Evolutionary conservation across 2,888 invertebrate genomes (phyloP).

Genomic region (Perizoma flavofasciatum): DNA sequence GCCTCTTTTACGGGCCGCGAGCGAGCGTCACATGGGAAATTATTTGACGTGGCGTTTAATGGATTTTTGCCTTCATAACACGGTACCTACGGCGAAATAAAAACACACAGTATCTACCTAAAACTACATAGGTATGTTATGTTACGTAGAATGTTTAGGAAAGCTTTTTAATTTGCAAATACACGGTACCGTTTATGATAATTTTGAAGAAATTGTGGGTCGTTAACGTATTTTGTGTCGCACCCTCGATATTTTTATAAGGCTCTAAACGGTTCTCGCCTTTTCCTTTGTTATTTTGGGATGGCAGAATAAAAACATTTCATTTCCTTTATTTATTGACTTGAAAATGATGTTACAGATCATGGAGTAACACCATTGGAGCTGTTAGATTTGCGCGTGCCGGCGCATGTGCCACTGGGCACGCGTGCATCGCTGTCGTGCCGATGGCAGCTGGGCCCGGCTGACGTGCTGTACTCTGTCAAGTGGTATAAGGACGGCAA

Average conservation of each 20-base stretch:
- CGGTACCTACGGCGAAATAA: conserved; percentile 78
- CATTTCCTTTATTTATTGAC: conserved; percentile 18
- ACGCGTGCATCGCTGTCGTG: conserved; percentile 91
- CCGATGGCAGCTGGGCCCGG: conserved; percentile 90
- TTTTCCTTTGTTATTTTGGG: conserved; percentile 36
- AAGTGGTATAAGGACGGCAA: conserved; percentile 97
- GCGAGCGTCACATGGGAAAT: conserved; percentile 83
- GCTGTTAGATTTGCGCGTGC: conserved; percentile 91
- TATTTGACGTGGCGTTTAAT: conserved; percentile 84
- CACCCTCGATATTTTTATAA: conserved; percentile 37
- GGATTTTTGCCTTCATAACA: conserved; percentile 84
- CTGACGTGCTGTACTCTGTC: conserved; percentile 92
- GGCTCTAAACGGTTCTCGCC: conserved; percentile 34
- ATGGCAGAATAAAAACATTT: conserved; percentile 26
- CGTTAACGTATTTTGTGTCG: conserved; percentile 34
- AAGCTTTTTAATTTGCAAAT: conserved; percentile 34
- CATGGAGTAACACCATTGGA: conserved; percentile 80
- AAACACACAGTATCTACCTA: conserved; percentile 61
- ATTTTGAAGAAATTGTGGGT: conserved; percentile 32
- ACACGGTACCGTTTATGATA: conserved; percentile 30
- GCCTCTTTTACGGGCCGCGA: conserved; percentile 83
- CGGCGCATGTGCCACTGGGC: conserved; percentile 91
- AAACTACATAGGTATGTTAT: conserved; percentile 49
- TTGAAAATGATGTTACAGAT: conserved; percentile 47
- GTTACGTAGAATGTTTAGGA: conserved; percentile 42